Conservation (phyloP, 2,888 invertebrate species). For the Scaptomyza flava region DNA sequence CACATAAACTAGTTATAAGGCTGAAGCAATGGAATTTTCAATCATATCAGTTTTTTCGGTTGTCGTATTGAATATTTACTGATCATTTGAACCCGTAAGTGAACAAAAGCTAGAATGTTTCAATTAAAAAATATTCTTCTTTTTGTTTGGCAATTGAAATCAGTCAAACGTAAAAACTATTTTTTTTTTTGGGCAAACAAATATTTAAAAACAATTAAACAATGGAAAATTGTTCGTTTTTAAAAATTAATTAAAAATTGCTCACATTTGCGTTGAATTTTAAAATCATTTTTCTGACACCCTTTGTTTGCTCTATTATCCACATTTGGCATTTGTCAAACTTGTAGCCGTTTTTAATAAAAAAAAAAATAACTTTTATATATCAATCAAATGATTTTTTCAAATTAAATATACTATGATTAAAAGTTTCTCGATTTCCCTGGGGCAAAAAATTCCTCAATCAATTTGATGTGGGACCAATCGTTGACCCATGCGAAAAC, state of each 20-base stretch:
- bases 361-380: conserved; percentile 11
- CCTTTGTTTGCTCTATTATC: not conserved
- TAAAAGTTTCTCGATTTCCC: conserved; percentile 26
- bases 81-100: not conserved
- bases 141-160: not conserved
- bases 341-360: not conserved
- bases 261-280: not conserved
- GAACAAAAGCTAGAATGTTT: not conserved
- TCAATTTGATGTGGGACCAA: conserved; percentile 51
- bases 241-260: not conserved
- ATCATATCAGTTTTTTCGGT: not conserved
- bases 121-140: not conserved
- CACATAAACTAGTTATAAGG: conserved; percentile 21
- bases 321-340: not conserved
- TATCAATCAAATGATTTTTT: conserved; percentile 28
- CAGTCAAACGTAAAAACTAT: not conserved
- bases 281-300: not conserved
- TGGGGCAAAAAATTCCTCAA: conserved; percentile 23
- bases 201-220: too few relatives aligned
- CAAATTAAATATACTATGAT: conserved; percentile 23
- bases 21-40: conserved; percentile 11
- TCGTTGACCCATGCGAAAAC: conserved; percentile 26
- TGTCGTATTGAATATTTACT: not conserved
- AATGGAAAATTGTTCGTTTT: not conserved
- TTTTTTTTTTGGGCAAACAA: not conserved